These are phyloP conservation scores for Phyllotis vaccarum DNA, from an alignment of 2,797 vertebrate genomes.

Conservation along the genomic window DNA sequence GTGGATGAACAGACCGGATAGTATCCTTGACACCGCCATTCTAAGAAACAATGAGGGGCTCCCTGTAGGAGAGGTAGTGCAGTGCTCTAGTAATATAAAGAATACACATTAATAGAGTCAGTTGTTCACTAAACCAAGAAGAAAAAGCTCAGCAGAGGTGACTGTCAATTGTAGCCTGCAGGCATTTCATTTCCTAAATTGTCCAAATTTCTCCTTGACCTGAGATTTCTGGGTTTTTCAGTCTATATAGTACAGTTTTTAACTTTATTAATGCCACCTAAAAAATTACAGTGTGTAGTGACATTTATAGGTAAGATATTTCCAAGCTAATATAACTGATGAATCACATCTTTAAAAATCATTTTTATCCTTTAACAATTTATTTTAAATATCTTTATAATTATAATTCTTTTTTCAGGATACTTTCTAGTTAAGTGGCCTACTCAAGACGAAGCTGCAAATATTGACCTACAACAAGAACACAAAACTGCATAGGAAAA, in stretches of 20 bases:
- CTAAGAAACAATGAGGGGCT: not conserved
- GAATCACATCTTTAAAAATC: not conserved
- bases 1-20: not conserved
- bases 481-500: not conserved
- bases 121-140: slow-evolving; percentile 10
- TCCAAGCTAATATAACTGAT: not conserved
- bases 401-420: not conserved
- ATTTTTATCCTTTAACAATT: not conserved
- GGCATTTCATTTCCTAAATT: not conserved
- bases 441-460: not conserved
- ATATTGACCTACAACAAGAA: not conserved
- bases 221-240: slow-evolving; percentile 4
- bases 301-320: slow-evolving; percentile 13
- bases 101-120: not conserved
- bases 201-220: not conserved
- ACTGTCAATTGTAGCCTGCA: not conserved
- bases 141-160: slow-evolving; percentile 7
- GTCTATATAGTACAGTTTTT: not conserved
- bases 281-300: not conserved
- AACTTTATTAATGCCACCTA: not conserved
- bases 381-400: not conserved
- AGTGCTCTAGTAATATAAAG: not conserved
- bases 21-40: not conserved
- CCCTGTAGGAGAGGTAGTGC: not conserved
- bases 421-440: not conserved